Evolutionary conservation across 1,140 invertebrate genomes (phyloP), one percentile per base, ranked within the genome.

Genomic region (Limonius californicus): DNA sequence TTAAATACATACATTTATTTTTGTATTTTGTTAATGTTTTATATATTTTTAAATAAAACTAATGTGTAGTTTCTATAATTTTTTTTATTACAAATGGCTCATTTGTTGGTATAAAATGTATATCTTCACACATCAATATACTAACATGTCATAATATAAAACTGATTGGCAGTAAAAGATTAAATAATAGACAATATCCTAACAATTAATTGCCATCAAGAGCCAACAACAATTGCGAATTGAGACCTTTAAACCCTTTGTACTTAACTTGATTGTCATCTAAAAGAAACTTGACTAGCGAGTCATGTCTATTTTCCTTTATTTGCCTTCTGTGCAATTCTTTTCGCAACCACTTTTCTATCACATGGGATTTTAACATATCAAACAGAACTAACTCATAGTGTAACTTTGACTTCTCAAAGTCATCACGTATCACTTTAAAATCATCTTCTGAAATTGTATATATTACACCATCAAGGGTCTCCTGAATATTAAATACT

Each of bases 401-500:
- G n/a, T 55, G 2, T 4, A 55, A 2, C 2, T 16, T 16, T 1
- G 53, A 23, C 30, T 4, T 15, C 23, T 23, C 20, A 8, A 55
- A 16, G 4, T 23, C 30, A 6, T 30, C 18, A n/a, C 27, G 21
- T 6, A 55, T 55, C 11, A 7, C 1, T 19, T 55, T 23, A 27
- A 30, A 27, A 16, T 55, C 53, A 11, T 55, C 21, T 16, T 16
- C 15, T 27, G 6, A 30, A 8, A 55, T 9, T 27, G n/a, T 2
- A 23, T 55, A 27, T 19, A 11, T 32, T 19, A 55, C 12, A 30
- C 27, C 27, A 19, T 55, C 15, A 6, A 2, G 1, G 1, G 20
- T 55, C n/a, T 32, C 21, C 3, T 55, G 53, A 27, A 55, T 32
- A 55, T 55, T 55, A 55, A 55, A 55, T 32, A 55, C 8, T 6